Evolutionary conservation across 64 coral and sea anemone species (phyloP), one percentile per base, ranked within the genome.

Genomic region (Hydrozoanthus tunicans): DNA sequence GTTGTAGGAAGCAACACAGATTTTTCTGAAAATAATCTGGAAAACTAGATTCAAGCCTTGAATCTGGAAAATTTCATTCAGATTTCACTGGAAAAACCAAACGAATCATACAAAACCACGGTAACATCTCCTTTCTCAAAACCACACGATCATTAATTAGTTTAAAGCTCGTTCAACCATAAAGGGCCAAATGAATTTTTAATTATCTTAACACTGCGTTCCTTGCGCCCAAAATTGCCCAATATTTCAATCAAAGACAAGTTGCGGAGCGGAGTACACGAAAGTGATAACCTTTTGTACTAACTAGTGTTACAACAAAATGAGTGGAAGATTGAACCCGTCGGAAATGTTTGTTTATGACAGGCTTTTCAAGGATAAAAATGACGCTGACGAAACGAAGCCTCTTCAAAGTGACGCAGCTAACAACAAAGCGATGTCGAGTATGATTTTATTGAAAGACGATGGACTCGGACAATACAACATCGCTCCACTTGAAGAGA

Each of bases 391-490:
- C 14, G 69, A 13, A 6, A n/a, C 4, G 17, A 5, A 7, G 1
- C 64, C 13, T 27, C 43, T 73, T 72, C 6, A 58, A 51, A 6
- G 65, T 10, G 65, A 85, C 10, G 15, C 15, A 7, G 11, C 14
- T 10, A 14, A 58, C 24, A 32, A 23, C 14, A 88, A 82, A 6
- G 62, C 62, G 4, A 66, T 43, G 10, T 13, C 55, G 59, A 88
- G 62, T 11, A 26, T 73, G 13, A 88, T 88, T 17, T 12, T 27
- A 6, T 70, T 88, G 3, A 74, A 59, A 58, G 84, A 88, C 6
- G 84, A 88, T 8, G 84, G 84, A 58, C 69, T 88, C 25, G 84
- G 84, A 3, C 56, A 75, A 59, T 88, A 88, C 69, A 75, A 88
- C 17, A 88, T 88, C 9, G 53, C 54, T 27, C 70, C 84, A 73